phyloP scores from a whole-genome alignment of 1,140 invertebrate species.

The Oscheius sp. region DNA sequence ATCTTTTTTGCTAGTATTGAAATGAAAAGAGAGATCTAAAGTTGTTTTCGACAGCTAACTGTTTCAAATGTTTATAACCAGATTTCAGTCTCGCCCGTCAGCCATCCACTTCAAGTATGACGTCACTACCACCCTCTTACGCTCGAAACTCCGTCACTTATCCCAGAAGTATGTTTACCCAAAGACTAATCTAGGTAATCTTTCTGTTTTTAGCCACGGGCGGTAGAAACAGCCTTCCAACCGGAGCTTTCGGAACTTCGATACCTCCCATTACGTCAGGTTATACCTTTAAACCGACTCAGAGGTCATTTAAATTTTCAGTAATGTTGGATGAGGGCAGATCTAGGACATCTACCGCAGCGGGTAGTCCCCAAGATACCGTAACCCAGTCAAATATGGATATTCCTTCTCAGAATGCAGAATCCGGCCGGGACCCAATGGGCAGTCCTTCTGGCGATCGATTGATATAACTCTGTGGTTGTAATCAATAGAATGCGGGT shows the following conservation, averaged over 20 bases:
- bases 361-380: background rate
- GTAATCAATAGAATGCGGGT: no score
- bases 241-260: background rate
- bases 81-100: background rate
- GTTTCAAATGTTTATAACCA: no score
- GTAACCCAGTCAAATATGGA: background rate
- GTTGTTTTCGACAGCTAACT: no score
- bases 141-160: background rate
- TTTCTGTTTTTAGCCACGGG: no score
- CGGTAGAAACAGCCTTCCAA: background rate
- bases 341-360: background rate
- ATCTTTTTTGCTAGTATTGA: constrained; percentile 16
- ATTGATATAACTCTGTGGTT: background rate
- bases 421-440: background rate
- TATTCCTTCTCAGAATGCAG: background rate
- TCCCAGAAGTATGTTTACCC: background rate
- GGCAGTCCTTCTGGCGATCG: background rate
- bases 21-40: no score
- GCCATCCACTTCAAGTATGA: background rate
- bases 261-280: background rate
- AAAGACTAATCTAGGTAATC: no score
- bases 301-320: background rate
- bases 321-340: background rate
- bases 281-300: background rate
- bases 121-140: background rate